phyloP scores from a whole-genome alignment of 1,140 invertebrate genomes.

The Scaptodrosophila lebanonensis region DNA sequence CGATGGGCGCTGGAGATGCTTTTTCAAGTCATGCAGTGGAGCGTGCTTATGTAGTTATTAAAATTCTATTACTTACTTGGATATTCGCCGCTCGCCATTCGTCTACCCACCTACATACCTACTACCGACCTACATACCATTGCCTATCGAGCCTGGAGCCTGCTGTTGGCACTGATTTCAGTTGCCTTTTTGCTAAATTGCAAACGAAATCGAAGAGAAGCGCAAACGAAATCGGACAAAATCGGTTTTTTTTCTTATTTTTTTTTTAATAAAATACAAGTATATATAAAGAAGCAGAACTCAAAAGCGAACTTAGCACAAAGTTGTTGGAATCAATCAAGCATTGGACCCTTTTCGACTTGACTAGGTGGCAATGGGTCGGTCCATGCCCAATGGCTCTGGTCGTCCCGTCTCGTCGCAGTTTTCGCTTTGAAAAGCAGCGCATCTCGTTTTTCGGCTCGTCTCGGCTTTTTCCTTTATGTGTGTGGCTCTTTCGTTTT shows the following conservation, averaged over 20 bases:
- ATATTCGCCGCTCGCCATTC: slow-evolving; percentile 1
- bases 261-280: background rate
- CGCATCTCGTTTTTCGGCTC: slow-evolving; percentile 16
- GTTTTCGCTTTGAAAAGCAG: slow-evolving; percentile 23
- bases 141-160: too few species aligned
- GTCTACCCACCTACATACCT: background rate
- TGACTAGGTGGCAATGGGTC: slow-evolving; percentile 54
- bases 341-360: slow-evolving; percentile 23
- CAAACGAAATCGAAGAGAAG: slow-evolving; percentile 21
- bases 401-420: too few species aligned
- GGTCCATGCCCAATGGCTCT: slow-evolving; percentile 22
- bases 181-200: slow-evolving; percentile 2
- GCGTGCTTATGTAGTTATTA: slow-evolving; percentile 62
- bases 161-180: slow-evolving; percentile 35
- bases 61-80: slow-evolving; percentile 60
- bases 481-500: slow-evolving; percentile 27
- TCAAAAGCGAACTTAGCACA: slow-evolving; percentile 52
- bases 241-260: background rate
- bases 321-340: slow-evolving; percentile 67
- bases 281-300: slow-evolving; percentile 12
- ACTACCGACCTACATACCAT: too few species aligned
- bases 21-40: slow-evolving; percentile 48
- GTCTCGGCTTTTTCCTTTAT: slow-evolving; percentile 5
- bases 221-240: slow-evolving; percentile 10
- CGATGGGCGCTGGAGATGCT: too few species aligned